Conservation (phyloP, 1,140 invertebrate species). For the Streblospio benedicti region DNA sequence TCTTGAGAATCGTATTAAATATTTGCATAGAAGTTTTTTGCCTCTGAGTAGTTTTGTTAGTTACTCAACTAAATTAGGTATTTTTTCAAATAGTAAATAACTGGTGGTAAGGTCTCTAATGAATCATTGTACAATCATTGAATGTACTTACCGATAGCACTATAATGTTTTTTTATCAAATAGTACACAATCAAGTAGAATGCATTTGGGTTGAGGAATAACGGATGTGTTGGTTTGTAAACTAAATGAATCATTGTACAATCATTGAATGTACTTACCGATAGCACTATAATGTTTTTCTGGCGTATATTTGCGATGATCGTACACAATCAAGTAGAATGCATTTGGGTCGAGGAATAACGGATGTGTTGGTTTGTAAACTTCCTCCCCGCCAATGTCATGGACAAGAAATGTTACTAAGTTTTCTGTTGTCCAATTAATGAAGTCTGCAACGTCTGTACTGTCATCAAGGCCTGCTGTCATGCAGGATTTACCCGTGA, state of each 20-base stretch:
- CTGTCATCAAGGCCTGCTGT: neutral
- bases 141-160: constrained; percentile 31
- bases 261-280: too few relatives aligned
- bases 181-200: constrained; percentile 41
- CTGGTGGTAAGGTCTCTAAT: too few relatives aligned
- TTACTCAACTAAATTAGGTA: too few relatives aligned
- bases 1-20: too few relatives aligned
- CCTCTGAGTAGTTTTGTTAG: too few relatives aligned
- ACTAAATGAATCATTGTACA: too few relatives aligned
- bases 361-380: constrained; percentile 32
- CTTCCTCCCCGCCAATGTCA: constrained; percentile 32
- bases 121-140: too few relatives aligned
- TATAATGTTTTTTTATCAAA: constrained; percentile 26
- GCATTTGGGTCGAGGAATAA: constrained; percentile 38
- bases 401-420: constrained; percentile 37
- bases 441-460: constrained; percentile 29
- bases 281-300: constrained; percentile 30
- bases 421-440: constrained; percentile 38
- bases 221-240: constrained; percentile 31
- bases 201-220: constrained; percentile 39
- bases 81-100: too few relatives aligned
- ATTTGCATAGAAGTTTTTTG: too few relatives aligned
- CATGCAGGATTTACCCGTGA: neutral
- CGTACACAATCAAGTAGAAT: constrained; percentile 38
- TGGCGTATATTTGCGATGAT: constrained; percentile 29